A percentile compares a stretch with the other conserved stretches of the same genome.
These are phyloP conservation scores for Microcebus griseorufus DNA, from an alignment of 2,113 vertebrate species.

Conservation along the genomic window DNA sequence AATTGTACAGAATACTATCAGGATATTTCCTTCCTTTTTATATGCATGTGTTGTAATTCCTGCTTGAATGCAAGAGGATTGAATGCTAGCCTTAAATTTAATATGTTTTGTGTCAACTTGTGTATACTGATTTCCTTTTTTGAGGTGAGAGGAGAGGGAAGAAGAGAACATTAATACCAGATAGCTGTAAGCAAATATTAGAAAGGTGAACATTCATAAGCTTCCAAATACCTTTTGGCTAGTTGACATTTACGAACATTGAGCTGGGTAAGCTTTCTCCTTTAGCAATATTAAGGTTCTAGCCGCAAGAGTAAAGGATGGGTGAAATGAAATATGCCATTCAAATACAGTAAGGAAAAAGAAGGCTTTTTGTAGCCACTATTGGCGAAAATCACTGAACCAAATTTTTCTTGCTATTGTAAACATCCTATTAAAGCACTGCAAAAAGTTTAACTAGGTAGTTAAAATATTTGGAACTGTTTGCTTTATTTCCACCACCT, in stretches of 20 bases:
- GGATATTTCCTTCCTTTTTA: slow-evolving; percentile 54
- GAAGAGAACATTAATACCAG: slow-evolving; percentile 82
- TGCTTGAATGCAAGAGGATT: not conserved
- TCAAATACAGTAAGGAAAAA: slow-evolving; percentile 72
- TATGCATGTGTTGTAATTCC: slow-evolving; percentile 12
- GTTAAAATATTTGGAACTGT: slow-evolving; percentile 59
- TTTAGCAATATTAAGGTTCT: slow-evolving; percentile 77
- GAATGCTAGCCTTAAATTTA: slow-evolving; percentile 53
- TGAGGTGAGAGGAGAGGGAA: slow-evolving; percentile 43
- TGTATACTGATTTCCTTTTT: slow-evolving; percentile 72
- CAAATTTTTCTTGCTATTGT: slow-evolving; percentile 57
- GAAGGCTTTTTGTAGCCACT: slow-evolving; percentile 66
- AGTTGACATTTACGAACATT: slow-evolving; percentile 85
- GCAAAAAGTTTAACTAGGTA: slow-evolving; percentile 28
- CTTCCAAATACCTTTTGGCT: slow-evolving; percentile 84
- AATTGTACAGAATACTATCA: slow-evolving; percentile 58
- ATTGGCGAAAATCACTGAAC: slow-evolving; percentile 66
- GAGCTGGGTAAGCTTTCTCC: slow-evolving; percentile 77
- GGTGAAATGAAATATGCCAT: slow-evolving; percentile 83
- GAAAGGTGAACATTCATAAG: slow-evolving; percentile 84
- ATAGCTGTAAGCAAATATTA: slow-evolving; percentile 85
- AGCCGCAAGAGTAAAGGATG: slow-evolving; percentile 69
- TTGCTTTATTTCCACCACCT: not conserved
- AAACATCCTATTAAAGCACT: slow-evolving; percentile 60
- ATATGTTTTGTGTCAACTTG: slow-evolving; percentile 76